Evolutionary conservation across 2,888 invertebrate species (phyloP).

Genomic region (Invenusta paracnida): DNA sequence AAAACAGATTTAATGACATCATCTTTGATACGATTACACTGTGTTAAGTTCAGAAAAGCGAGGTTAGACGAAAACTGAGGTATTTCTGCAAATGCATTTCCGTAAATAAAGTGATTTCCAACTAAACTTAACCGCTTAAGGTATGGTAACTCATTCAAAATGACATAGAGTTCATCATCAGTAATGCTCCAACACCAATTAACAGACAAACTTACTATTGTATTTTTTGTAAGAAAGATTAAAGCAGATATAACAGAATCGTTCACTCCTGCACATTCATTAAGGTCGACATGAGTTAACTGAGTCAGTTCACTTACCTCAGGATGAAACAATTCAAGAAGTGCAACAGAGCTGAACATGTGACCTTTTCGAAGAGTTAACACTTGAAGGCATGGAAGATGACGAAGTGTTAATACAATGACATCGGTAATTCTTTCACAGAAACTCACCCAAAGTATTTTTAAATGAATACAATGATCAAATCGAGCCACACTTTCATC

Average conservation of each 20-base stretch:
- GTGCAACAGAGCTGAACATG: neutral
- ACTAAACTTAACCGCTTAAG: neutral
- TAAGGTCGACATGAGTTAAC: neutral
- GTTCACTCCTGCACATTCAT: neutral
- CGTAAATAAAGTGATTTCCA: neutral
- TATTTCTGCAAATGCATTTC: neutral
- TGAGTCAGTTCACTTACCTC: neutral
- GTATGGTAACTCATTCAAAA: neutral
- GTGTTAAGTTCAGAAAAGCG: neutral
- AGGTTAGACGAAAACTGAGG: neutral
- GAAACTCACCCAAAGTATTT: neutral
- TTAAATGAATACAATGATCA: neutral
- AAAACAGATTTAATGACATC: neutral
- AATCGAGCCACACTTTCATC: neutral
- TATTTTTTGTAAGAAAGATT: neutral
- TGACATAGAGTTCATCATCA: neutral
- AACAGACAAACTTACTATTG: neutral
- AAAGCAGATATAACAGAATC: neutral
- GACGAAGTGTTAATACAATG: neutral
- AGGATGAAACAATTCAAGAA: neutral
- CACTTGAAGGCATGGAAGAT: neutral
- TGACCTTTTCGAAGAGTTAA: neutral
- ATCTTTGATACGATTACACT: neutral
- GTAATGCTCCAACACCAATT: neutral
- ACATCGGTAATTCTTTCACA: neutral